Percentiles rank a stretch among this genome's conserved stretches.
These are phyloP conservation scores for Chaetoderma sp. DNA, from an alignment of 2,888 invertebrate species.

Conservation along the genomic window DNA sequence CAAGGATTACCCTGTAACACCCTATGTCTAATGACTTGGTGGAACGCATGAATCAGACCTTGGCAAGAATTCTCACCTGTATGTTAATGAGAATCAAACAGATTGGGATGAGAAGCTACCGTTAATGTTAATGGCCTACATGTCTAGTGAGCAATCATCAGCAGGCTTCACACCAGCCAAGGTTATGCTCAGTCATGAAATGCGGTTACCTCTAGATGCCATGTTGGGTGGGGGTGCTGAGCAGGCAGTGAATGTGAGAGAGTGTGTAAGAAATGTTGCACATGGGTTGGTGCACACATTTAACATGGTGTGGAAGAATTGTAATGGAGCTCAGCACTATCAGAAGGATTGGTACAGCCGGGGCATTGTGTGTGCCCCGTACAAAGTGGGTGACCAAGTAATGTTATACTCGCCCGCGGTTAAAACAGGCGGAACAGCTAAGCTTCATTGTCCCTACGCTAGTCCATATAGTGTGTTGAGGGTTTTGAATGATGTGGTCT, in stretches of 20 bases:
- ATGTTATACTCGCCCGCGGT: not conserved
- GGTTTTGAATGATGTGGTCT: conserved; percentile 18
- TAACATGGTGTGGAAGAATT: no score
- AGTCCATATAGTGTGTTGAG: conserved; percentile 7
- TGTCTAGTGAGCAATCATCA: conserved; percentile 29
- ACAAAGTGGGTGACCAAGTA: conserved; percentile 17
- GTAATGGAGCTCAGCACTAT: no score
- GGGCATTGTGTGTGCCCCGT: not conserved
- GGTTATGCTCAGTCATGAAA: conserved; percentile 31
- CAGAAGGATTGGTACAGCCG: conserved; percentile 16
- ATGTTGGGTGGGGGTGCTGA: no score
- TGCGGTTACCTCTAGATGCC: no score
- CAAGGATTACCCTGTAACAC: conserved; percentile 25
- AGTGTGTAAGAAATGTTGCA: no score
- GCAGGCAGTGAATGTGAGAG: no score
- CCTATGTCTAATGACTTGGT: conserved; percentile 24
- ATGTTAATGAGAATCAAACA: conserved; percentile 19
- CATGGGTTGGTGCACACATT: no score
- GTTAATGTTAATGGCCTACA: conserved; percentile 34
- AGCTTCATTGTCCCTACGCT: conserved; percentile 17
- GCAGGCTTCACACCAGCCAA: conserved; percentile 25
- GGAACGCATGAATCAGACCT: conserved; percentile 26
- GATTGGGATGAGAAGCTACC: conserved; percentile 26
- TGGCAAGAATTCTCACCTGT: conserved; percentile 28
- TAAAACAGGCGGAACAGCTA: conserved; percentile 7